phyloP scores from a whole-genome alignment of 2,888 invertebrate genomes.

The Bugulina stolonifera region DNA sequence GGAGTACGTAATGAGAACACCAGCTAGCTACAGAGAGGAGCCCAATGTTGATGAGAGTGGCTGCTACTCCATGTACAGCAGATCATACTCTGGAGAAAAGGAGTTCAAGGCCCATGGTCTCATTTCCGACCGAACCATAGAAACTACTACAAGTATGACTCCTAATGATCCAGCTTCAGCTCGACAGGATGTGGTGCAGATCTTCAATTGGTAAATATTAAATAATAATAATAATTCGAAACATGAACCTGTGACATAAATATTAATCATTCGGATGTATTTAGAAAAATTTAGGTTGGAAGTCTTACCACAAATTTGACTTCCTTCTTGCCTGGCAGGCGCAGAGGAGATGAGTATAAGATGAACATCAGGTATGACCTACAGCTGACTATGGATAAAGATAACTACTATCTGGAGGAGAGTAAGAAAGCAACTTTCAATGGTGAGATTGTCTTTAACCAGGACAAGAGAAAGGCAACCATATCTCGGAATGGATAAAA shows the following conservation, averaged over 20 bases:
- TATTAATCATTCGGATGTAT: too few species aligned
- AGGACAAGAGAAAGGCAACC: too few species aligned
- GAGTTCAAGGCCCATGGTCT: background rate
- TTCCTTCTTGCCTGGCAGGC: too few species aligned
- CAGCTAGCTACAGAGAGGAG: background rate
- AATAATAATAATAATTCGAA: too few species aligned
- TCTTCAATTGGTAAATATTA: background rate
- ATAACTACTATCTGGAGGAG: background rate
- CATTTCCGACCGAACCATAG: background rate
- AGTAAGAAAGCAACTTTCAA: too few species aligned
- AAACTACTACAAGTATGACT: background rate
- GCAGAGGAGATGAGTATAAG: too few species aligned
- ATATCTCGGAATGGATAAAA: too few species aligned
- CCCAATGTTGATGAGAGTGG: background rate
- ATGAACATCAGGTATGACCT: background rate
- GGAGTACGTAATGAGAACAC: background rate
- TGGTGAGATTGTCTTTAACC: too few species aligned
- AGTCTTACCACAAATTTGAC: too few species aligned
- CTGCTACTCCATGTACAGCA: background rate
- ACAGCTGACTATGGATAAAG: constrained; percentile 10
- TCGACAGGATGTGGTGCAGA: background rate
- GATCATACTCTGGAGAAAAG: background rate
- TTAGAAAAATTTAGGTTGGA: too few species aligned
- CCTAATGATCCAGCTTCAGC: background rate
- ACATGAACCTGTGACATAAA: too few species aligned